Conservation (phyloP, 2,797 vertebrate genomes). For the Masticophis lateralis region DNA sequence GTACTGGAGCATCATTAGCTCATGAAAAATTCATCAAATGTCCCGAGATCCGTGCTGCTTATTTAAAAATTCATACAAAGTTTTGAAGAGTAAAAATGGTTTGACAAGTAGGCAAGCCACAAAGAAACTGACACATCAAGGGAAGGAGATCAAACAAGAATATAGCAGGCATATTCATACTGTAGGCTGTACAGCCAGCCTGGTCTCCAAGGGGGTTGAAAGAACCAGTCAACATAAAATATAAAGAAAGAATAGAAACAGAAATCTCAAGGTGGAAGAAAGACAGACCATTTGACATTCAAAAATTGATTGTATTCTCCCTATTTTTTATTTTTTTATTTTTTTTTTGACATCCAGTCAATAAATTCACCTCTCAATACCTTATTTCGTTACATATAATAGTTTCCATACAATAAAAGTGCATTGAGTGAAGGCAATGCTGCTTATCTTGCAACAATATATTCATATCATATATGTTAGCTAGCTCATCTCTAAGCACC, state of each 20-base stretch:
- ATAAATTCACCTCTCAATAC: constrained; percentile 59
- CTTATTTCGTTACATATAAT: constrained; percentile 54
- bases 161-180: constrained; percentile 64
- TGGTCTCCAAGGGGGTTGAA: constrained; percentile 69
- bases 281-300: constrained; percentile 72
- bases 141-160: constrained; percentile 73
- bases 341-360: constrained; percentile 62
- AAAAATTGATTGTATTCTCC: constrained; percentile 54
- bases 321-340: neutral
- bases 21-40: constrained; percentile 69
- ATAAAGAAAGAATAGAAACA: constrained; percentile 67
- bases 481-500: neutral
- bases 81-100: constrained; percentile 74
- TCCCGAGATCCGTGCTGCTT: constrained; percentile 60
- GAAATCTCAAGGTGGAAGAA: constrained; percentile 67
- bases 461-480: neutral
- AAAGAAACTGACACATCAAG: constrained; percentile 75
- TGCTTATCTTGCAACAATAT: neutral
- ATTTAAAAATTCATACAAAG: constrained; percentile 71
- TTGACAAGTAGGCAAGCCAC: constrained; percentile 73
- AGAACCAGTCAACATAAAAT: constrained; percentile 72
- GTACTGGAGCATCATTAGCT: constrained; percentile 64
- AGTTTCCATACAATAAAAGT: constrained; percentile 35
- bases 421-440: neutral
- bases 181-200: constrained; percentile 61